phyloP scores from a whole-genome alignment of 2,113 vertebrate species.

The Siphamia tubifer region DNA sequence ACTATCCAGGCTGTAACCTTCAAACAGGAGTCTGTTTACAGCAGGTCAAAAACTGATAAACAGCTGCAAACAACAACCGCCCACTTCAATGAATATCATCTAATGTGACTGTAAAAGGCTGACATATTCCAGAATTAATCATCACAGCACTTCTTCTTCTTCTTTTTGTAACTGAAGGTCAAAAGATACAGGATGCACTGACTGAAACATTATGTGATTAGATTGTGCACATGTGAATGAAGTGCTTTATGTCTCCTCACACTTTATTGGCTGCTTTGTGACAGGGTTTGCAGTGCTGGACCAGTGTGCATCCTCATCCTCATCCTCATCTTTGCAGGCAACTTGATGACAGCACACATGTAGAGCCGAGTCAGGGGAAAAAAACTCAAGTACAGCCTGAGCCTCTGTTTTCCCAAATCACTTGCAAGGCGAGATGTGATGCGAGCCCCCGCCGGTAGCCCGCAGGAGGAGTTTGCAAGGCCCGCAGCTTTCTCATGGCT shows the following conservation, averaged over 20 bases:
- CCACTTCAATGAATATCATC: conserved; percentile 47
- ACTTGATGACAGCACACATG: conserved; percentile 66
- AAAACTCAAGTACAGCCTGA: conserved; percentile 47
- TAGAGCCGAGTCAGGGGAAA: conserved; percentile 61
- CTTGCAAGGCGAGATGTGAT: conserved; percentile 69
- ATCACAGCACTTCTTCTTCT: conserved; percentile 50
- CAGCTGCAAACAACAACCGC: conserved; percentile 28
- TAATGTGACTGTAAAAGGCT: conserved; percentile 30
- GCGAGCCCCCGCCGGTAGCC: conserved; percentile 7
- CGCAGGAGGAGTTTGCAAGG: conserved; percentile 88
- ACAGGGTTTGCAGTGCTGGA: neutral
- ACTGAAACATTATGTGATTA: conserved; percentile 22
- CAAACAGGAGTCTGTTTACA: neutral
- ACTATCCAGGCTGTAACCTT: conserved; percentile 16
- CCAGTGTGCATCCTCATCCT: neutral
- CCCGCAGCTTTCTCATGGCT: conserved; percentile 92
- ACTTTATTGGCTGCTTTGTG: neutral
- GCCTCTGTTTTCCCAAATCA: conserved; percentile 46
- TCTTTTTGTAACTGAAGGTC: conserved; percentile 63
- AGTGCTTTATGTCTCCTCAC: neutral
- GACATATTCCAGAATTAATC: conserved; percentile 56
- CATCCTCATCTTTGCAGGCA: conserved; percentile 15
- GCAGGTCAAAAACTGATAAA: conserved; percentile 20
- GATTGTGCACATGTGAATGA: neutral
- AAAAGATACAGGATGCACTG: conserved; percentile 41